These are phyloP conservation scores for Chlorodrepanis virens DNA, from an alignment of 2,113 vertebrate species.

Conservation along the genomic window DNA sequence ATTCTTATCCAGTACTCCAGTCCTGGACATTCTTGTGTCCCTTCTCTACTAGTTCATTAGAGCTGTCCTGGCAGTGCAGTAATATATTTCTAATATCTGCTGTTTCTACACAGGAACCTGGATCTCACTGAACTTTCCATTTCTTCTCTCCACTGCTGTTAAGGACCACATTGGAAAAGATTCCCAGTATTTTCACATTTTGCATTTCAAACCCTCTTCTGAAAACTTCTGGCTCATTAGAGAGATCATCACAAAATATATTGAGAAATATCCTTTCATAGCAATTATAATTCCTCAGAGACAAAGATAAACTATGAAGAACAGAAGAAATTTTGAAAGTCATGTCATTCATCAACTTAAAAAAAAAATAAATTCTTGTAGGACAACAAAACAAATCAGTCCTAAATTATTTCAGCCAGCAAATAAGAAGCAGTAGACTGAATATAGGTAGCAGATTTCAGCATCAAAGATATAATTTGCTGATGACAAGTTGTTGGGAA, in stretches of 20 bases:
- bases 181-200: not conserved
- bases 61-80: not conserved
- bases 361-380: not conserved
- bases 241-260: not conserved
- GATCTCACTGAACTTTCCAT: not conserved
- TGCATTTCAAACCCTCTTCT: not conserved
- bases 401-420: not conserved
- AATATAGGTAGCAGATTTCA: not conserved
- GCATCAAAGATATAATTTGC: not conserved
- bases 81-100: not conserved
- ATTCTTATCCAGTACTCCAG: not conserved
- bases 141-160: not conserved
- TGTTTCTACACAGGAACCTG: not conserved
- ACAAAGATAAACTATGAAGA: not conserved
- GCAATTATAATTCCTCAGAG: not conserved
- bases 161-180: not conserved
- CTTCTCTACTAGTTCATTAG: not conserved
- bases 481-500: not conserved
- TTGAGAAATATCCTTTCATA: not conserved
- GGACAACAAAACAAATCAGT: not conserved
- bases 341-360: not conserved
- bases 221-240: not conserved
- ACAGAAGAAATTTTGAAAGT: not conserved
- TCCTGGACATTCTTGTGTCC: not conserved
- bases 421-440: not conserved